A percentile compares a stretch with the other conserved stretches of the same genome.
These are phyloP conservation scores for Acanthurus lineatus DNA, from an alignment of 2,797 vertebrate genomes.

Conservation along the genomic window DNA sequence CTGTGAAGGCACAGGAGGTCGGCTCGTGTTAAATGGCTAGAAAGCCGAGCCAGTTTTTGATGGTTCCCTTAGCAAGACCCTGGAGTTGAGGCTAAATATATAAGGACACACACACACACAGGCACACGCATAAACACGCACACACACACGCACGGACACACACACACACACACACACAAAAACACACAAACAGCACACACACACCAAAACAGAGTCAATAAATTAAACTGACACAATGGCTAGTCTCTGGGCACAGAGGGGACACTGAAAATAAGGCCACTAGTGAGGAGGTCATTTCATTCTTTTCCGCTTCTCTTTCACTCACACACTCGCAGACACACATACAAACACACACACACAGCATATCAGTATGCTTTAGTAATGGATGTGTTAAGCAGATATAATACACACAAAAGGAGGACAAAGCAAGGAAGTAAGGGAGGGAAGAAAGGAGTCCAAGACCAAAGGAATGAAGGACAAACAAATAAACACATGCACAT, in stretches of 20 bases:
- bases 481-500: neutral
- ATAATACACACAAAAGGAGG: constrained; percentile 6
- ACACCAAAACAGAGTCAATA: constrained; percentile 48
- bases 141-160: neutral
- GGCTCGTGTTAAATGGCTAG: constrained; percentile 62
- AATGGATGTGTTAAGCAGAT: constrained; percentile 13
- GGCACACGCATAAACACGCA: neutral
- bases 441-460: neutral
- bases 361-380: neutral
- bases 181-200: constrained; percentile 12
- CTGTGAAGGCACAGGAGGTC: constrained; percentile 56
- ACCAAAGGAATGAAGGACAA: neutral
- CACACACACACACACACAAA: constrained; percentile 8
- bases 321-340: neutral
- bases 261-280: constrained; percentile 60
- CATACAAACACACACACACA: constrained; percentile 3
- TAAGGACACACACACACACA: constrained; percentile 7
- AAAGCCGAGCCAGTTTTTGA: constrained; percentile 39
- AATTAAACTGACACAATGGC: constrained; percentile 61
- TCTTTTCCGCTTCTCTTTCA: constrained; percentile 8
- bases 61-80: constrained; percentile 51
- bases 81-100: constrained; percentile 65
- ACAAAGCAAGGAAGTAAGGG: neutral
- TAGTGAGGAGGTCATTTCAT: constrained; percentile 52
- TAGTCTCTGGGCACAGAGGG: constrained; percentile 40